phyloP scores from a whole-genome alignment of 2,888 invertebrate species.

The Tenthredo livida region DNA sequence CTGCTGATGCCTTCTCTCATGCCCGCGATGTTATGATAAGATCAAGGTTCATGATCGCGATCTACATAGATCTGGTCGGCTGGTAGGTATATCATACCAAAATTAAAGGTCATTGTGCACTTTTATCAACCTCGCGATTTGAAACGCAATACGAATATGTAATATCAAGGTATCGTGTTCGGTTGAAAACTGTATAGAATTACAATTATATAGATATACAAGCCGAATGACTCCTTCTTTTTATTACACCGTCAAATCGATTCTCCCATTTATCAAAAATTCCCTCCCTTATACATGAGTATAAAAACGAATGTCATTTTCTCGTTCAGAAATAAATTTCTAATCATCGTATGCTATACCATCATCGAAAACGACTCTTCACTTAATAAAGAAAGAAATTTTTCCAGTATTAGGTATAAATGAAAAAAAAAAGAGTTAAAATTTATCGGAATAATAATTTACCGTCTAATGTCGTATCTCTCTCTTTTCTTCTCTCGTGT shows the following conservation, averaged over 20 bases:
- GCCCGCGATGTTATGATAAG: slow-evolving; percentile 19
- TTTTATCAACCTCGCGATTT: slow-evolving; percentile 1
- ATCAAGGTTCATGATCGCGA: slow-evolving; percentile 12
- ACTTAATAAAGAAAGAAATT: neutral
- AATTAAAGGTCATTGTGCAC: slow-evolving; percentile 4
- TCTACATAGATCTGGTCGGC: neutral
- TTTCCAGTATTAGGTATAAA: neutral
- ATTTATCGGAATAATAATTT: neutral
- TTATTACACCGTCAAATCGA: neutral
- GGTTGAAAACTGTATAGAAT: slow-evolving; percentile 21
- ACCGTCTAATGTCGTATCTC: slow-evolving; percentile 15
- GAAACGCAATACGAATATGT: neutral
- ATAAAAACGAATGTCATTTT: too few relatives aligned
- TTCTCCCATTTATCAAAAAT: neutral
- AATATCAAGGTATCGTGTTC: neutral
- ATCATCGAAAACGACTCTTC: neutral
- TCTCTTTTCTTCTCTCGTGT: slow-evolving; percentile 6
- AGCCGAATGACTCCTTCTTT: neutral
- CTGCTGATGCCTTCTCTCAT: neutral
- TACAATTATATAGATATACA: neutral
- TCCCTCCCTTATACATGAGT: neutral
- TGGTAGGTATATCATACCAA: neutral
- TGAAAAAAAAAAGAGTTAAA: neutral
- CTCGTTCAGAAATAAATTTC: neutral
- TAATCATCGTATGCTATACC: neutral